Base-by-base conservation (phyloP, 2,888 invertebrate genomes). In the Flabesymbios commensalis region DNA sequence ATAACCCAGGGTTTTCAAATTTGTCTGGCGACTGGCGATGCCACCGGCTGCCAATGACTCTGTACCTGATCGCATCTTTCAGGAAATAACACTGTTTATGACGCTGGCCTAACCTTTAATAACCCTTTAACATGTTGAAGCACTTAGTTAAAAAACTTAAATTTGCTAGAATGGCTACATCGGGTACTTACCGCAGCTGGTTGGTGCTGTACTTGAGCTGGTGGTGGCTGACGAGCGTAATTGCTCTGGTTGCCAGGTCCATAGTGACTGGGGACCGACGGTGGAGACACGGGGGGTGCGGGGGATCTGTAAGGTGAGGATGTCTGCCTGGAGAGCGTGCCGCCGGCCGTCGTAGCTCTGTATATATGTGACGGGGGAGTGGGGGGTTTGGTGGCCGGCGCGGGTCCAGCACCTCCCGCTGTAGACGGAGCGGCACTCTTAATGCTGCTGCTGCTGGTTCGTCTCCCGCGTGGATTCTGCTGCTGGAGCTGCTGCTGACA, bases 241-340 rank as follows among this genome's bases (percentile, higher is more conserved):
- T 48, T 17, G 31, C 57, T 22, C 59, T 49, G 45, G 56, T 65
- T 62, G 28, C 94, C 94, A 1, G 94, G 94, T 17, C 94, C 95
- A 83, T 96, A 96, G 83, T 95, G 94, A 74, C 93, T 93, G n/a
- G 96, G 96, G 32, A 87, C 85, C 1, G 75, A 70, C 5, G 96
- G 96, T 2, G 96, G 96, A 39, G 95, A 94, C 29, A 96, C 95
- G 3, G 93, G 94, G 1, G 95, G 95, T n/a, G 94, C 94, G 1
- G 80, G 77, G 14, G 95, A 94, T 71, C 96, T 73, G 66, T 73
- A 76, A 19, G 77, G 78, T 28, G 72, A 69, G 2, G 75, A 69
- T 1, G 74, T 65, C 58, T 73, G 68, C 3, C 76, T 72, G 14
- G 51, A 54, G 3, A 77, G 65, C 22, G 75, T 75, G 32, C 74